Percentiles rank a stretch among this genome's conserved stretches.
These are phyloP conservation scores for Lordiphosa andalusiaca DNA, from an alignment of 2,888 invertebrate species.

Conservation along the genomic window DNA sequence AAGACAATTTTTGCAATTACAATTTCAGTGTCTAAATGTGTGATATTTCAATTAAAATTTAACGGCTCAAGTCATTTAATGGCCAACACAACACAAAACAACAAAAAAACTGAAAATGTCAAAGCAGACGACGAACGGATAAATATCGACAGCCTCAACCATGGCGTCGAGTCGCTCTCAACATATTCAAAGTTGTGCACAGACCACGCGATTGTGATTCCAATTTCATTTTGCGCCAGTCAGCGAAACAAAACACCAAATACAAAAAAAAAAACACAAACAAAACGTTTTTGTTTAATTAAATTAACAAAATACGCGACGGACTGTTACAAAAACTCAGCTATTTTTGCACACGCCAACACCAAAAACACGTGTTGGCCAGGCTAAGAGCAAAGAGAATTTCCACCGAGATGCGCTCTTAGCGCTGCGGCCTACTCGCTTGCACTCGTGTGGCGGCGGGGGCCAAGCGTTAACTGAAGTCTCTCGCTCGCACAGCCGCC, in stretches of 20 bases:
- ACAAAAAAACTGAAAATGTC: slow-evolving; percentile 36
- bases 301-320: slow-evolving; percentile 68
- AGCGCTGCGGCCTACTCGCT: slow-evolving; percentile 39
- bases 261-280: slow-evolving; percentile 62
- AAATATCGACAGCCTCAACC: slow-evolving; percentile 18
- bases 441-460: slow-evolving; percentile 11
- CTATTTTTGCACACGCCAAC: slow-evolving; percentile 39
- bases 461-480: slow-evolving; percentile 11
- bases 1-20: slow-evolving; percentile 11
- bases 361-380: slow-evolving; percentile 43
- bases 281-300: slow-evolving; percentile 72
- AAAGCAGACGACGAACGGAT: slow-evolving; percentile 21
- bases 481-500: slow-evolving; percentile 36
- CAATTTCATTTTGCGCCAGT: slow-evolving; percentile 55
- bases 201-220: slow-evolving; percentile 42
- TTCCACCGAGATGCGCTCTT: slow-evolving; percentile 35
- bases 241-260: slow-evolving; percentile 17
- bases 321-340: slow-evolving; percentile 44
- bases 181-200: slow-evolving; percentile 67
- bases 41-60: slow-evolving; percentile 71
- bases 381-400: slow-evolving; percentile 34
- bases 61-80: slow-evolving; percentile 65
- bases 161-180: slow-evolving; percentile 34
- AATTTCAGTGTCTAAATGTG: slow-evolving; percentile 50
- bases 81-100: slow-evolving; percentile 43